Percentiles rank a stretch among this genome's conserved stretches.
phyloP scores from a whole-genome alignment of 1,140 invertebrate species.

The Temnothorax longispinosus region DNA sequence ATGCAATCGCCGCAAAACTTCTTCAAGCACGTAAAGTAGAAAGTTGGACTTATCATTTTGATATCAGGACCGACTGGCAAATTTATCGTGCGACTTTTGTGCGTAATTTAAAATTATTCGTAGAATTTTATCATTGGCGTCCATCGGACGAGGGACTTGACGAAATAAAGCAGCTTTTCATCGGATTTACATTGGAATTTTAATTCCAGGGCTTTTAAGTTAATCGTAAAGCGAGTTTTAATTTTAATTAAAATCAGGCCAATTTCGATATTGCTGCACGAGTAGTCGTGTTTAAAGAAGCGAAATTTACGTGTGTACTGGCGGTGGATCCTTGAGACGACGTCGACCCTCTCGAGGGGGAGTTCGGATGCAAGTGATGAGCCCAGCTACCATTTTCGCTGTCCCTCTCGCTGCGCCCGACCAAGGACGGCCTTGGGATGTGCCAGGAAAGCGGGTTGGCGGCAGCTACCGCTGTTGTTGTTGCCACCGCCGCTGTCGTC shows the following conservation, averaged over 20 bases:
- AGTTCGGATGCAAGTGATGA: constrained; percentile 81
- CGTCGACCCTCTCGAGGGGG: constrained; percentile 88
- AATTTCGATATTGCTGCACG: background rate
- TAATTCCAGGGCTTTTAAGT: background rate
- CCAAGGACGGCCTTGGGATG: constrained; percentile 91
- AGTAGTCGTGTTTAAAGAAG: background rate
- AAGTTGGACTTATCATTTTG: background rate
- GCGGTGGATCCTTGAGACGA: constrained; percentile 91
- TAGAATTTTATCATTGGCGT: background rate
- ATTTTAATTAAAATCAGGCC: background rate
- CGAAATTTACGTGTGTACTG: constrained; percentile 90
- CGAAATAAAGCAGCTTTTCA: background rate
- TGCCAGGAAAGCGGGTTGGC: constrained; percentile 87
- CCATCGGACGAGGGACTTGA: background rate
- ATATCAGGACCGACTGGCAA: background rate
- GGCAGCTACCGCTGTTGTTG: constrained; percentile 71
- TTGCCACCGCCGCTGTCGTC: constrained; percentile 76
- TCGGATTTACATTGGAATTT: background rate
- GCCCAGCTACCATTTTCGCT: constrained; percentile 83
- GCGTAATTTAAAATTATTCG: background rate
- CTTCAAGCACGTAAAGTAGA: background rate
- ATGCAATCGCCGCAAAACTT: no score
- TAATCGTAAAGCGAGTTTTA: background rate
- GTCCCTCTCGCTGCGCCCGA: constrained; percentile 83
- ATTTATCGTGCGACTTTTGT: background rate